A percentile compares a stretch with the other conserved stretches of the same genome.
Evolutionary conservation across 2,113 vertebrate genomes (phyloP).

Genomic region (Pithys albifrons): DNA sequence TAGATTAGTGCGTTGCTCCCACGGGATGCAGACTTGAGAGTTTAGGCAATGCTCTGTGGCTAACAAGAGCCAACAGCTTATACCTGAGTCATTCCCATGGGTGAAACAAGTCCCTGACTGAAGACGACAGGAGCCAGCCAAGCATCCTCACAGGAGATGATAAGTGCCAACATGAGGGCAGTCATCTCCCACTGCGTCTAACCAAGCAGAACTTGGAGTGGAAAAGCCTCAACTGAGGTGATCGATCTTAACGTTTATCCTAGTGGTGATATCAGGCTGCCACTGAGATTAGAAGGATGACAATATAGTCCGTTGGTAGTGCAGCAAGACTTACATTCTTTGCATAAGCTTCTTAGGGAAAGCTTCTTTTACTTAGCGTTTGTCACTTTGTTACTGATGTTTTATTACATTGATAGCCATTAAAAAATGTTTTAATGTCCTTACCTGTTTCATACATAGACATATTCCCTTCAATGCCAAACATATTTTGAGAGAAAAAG

Average conservation of each 20-base stretch:
- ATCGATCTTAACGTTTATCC: not conserved
- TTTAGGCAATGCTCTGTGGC: constrained; percentile 7
- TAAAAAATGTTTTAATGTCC: not conserved
- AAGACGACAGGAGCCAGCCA: not conserved
- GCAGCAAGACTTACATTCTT: not conserved
- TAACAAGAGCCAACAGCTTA: constrained; percentile 44
- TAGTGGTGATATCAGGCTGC: not conserved
- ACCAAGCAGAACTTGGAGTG: not conserved
- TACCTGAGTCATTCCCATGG: constrained; percentile 20
- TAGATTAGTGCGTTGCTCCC: not conserved
- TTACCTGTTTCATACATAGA: not conserved
- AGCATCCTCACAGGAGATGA: not conserved
- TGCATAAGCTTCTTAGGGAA: constrained; percentile 30
- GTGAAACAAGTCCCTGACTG: not conserved
- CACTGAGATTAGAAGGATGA: not conserved
- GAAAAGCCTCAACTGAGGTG: not conserved
- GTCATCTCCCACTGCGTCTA: not conserved
- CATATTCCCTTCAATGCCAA: not conserved
- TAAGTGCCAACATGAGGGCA: not conserved
- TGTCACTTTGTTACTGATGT: not conserved
- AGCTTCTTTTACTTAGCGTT: not conserved
- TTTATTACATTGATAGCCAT: not conserved
- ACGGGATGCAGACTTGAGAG: not conserved
- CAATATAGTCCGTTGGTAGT: not conserved
- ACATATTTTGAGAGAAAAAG: not conserved